Base-by-base conservation (phyloP, 2,113 vertebrate species). In the Arenaria interpres region DNA sequence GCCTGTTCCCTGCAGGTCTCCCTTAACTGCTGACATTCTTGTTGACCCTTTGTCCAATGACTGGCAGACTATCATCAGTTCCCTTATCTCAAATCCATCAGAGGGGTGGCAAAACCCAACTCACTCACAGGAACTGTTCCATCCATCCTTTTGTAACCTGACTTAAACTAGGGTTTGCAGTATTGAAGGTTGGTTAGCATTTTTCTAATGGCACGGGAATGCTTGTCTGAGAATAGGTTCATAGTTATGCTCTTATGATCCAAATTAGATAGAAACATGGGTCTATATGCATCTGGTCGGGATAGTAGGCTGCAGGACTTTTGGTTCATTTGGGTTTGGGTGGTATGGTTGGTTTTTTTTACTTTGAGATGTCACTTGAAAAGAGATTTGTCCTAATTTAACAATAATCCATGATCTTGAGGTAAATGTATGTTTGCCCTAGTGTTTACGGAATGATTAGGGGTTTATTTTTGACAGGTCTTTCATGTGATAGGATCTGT, bases 401-500 rank as follows among this genome's bases (percentile, higher is more conserved):
- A 59, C 48, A 62, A 33, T 88, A 85, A 69, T 89, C 83, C n/a
- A 18, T 7, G n/a, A 63, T 95, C 53, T 85, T 43, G 74, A 92
- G 77, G 59, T 63, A 95, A 20, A 50, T 83, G 23, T 24, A 41
- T 66, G 20, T 85, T 76, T 82, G 50, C 25, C 54, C 14, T 28
- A 60, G 72, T 86, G 73, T 81, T 95, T 82, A 81, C 41, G 53
- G 73, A 68, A 28, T 48, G 46, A 77, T 89, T 67, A 60, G 25
- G 3, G 22, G 15, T 88, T 91, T 89, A 41, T 68, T 93, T 90
- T 89, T 92, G 80, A 75, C 9, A 9, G 60, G 50, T 57, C 74
- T 95, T 91, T 76, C 89, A 69, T 85, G 39, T 89, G 89, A 68
- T 69, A 93, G 66, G 33, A 85, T 95, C 85, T 43, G 39, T 89